Evolutionary conservation across 2,113 vertebrate species (phyloP).

Genomic region (Hydrolagus affinis): DNA sequence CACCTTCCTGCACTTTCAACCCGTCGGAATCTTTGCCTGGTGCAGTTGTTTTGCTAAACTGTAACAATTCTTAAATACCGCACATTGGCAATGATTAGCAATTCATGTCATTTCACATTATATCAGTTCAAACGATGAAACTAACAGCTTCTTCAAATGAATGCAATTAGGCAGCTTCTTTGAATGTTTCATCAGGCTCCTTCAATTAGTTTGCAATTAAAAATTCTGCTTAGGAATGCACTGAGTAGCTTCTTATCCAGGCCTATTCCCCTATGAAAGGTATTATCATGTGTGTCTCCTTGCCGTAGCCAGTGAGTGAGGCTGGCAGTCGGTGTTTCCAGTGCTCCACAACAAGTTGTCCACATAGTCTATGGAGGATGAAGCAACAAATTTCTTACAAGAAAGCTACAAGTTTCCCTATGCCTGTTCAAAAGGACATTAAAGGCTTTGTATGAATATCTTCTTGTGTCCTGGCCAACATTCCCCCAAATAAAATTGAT

Average conservation of each 20-base stretch:
- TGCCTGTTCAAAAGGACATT: too few species aligned
- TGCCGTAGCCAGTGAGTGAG: not conserved
- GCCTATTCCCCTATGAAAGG: not conserved
- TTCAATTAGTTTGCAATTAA: slow-evolving; percentile 6
- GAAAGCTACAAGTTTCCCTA: too few species aligned
- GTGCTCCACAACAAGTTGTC: not conserved
- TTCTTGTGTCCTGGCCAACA: too few species aligned
- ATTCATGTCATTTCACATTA: not conserved
- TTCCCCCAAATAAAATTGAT: too few species aligned
- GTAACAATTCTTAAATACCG: not conserved
- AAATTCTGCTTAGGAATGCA: not conserved
- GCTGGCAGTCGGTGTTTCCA: not conserved
- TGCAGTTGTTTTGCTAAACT: not conserved
- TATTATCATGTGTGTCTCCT: not conserved
- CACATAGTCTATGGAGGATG: not conserved
- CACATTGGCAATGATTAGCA: not conserved
- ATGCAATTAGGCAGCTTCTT: not conserved
- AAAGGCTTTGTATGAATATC: too few species aligned
- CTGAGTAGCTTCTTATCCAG: not conserved
- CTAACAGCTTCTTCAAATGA: slow-evolving; percentile 7
- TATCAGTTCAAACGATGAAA: not conserved
- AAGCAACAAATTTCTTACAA: not conserved
- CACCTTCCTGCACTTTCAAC: too few species aligned
- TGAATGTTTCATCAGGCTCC: not conserved
- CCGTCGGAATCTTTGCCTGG: too few species aligned